These are phyloP conservation scores for Reticulitermes lucifugus DNA, from an alignment of 2,888 invertebrate species.

Conservation along the genomic window DNA sequence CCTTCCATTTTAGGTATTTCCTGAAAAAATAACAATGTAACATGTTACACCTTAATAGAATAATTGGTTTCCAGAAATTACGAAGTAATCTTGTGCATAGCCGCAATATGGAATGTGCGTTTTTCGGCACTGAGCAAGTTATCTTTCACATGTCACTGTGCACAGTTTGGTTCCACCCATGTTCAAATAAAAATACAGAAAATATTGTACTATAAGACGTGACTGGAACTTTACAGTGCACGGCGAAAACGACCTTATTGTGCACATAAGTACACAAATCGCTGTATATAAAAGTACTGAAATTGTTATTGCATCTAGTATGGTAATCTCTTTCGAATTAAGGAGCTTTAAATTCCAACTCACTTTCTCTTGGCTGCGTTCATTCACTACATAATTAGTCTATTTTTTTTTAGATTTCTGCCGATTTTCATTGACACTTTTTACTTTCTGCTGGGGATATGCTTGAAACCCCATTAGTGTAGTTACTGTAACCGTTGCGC, in stretches of 20 bases:
- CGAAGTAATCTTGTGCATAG: neutral
- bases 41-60: neutral
- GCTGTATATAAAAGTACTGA: constrained; percentile 22
- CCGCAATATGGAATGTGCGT: neutral
- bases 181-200: no score
- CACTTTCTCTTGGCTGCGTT: no score
- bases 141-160: neutral
- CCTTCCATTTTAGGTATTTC: neutral
- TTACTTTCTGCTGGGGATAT: neutral
- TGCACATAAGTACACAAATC: constrained; percentile 17
- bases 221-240: neutral
- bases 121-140: neutral
- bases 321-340: neutral
- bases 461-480: neutral
- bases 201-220: neutral
- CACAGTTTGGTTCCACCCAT: no score
- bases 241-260: neutral
- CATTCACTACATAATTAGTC: neutral
- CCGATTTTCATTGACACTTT: constrained; percentile 14
- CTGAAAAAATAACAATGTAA: neutral
- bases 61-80: neutral
- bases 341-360: neutral
- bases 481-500: neutral
- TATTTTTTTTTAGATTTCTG: neutral
- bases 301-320: constrained; percentile 18